A percentile compares a stretch with the other conserved stretches of the same genome.
These are phyloP conservation scores for Ranitomeya variabilis DNA, from an alignment of 2,113 vertebrate species.

Conservation along the genomic window DNA sequence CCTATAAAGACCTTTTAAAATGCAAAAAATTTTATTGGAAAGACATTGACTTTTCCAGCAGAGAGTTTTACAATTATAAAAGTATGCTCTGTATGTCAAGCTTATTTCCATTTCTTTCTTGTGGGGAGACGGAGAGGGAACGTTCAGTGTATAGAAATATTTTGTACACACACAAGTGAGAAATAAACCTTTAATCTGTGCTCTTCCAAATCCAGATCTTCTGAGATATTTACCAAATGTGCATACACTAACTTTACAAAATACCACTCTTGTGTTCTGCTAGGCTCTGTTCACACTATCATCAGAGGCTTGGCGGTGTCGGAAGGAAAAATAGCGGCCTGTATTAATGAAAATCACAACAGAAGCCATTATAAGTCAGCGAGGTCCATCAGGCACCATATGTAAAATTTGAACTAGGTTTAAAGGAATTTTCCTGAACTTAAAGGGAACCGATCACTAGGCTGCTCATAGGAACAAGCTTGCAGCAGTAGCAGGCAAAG, in stretches of 20 bases:
- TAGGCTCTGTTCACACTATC: no score
- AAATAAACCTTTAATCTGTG: constrained; percentile 53
- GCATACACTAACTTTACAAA: not conserved
- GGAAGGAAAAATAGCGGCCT: no score
- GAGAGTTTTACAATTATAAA: constrained; percentile 4
- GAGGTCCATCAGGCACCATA: no score
- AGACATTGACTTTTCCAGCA: constrained; percentile 16
- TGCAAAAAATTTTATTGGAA: constrained; percentile 17
- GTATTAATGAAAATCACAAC: no score
- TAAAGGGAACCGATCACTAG: no score
- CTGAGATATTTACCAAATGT: not conserved
- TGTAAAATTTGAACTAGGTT: no score
- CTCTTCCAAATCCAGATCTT: constrained; percentile 38
- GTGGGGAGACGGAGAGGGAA: not conserved
- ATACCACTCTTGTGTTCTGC: no score
- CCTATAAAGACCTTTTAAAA: not conserved
- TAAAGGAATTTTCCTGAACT: no score
- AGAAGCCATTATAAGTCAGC: no score
- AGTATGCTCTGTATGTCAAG: constrained; percentile 11
- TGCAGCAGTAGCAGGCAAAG: no score
- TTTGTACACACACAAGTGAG: constrained; percentile 47
- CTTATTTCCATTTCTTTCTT: constrained; percentile 4
- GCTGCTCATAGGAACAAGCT: no score
- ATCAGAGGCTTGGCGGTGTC: no score
- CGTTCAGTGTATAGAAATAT: constrained; percentile 52